Conservation (phyloP, 2,797 vertebrate genomes). For the Cossypha polioptera region DNA sequence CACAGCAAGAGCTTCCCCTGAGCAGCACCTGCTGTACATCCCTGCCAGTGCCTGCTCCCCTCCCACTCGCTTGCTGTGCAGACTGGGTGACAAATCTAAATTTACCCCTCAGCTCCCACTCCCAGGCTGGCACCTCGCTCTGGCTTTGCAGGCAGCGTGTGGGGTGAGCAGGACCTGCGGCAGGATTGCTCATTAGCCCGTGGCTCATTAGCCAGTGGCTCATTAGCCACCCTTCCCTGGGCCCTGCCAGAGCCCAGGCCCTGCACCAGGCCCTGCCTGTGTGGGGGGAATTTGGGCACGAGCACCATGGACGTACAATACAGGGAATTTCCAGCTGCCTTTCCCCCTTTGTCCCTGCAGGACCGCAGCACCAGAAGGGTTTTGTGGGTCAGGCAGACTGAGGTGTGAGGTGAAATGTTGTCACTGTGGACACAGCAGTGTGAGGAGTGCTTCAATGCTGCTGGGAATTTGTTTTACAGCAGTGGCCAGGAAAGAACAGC, state of each 20-base stretch:
- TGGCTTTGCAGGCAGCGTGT: neutral
- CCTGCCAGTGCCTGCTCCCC: conserved; percentile 21
- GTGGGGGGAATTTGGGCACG: rapidly evolving
- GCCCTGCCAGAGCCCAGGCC: neutral
- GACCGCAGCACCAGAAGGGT: neutral
- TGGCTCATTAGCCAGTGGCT: neutral
- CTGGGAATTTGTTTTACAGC: neutral
- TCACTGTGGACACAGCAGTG: neutral
- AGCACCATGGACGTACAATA: rapidly evolving
- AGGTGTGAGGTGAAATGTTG: neutral
- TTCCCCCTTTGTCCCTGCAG: rapidly evolving
- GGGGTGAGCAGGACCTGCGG: neutral
- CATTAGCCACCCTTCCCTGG: neutral
- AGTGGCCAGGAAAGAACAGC: no score
- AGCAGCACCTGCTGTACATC: conserved; percentile 14
- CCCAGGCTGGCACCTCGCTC: conserved; percentile 32
- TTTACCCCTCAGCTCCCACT: neutral
- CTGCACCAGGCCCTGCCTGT: neutral
- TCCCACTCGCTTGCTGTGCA: neutral
- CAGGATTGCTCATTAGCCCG: neutral
- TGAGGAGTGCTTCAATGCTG: neutral
- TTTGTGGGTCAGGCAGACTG: neutral
- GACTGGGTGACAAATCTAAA: conserved; percentile 26
- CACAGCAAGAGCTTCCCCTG: neutral
- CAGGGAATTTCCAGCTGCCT: neutral